phyloP scores from a whole-genome alignment of 2,113 vertebrate genomes.

The Balaenoptera acutorostrata region DNA sequence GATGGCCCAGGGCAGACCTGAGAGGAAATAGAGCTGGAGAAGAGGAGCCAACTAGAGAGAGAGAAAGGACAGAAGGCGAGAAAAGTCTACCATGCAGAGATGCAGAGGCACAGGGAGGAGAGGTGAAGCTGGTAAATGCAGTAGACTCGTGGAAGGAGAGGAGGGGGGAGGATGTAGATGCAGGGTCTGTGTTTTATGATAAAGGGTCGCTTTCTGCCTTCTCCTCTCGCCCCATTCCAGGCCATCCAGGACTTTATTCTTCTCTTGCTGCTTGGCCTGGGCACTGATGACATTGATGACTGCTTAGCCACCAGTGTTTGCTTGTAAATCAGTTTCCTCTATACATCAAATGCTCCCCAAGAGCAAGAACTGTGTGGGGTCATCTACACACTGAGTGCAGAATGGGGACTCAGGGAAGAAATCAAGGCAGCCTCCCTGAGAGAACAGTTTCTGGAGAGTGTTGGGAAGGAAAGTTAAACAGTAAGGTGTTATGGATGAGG shows the following conservation, averaged over 20 bases:
- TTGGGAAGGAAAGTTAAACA: background rate
- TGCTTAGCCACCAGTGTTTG: background rate
- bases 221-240: background rate
- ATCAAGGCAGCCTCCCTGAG: background rate
- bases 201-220: background rate
- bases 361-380: background rate
- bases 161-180: rapidly evolving
- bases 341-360: background rate
- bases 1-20: background rate
- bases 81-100: background rate
- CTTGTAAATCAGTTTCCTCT: background rate
- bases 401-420: background rate
- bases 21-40: background rate
- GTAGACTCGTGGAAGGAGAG: background rate
- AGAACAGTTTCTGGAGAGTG: background rate
- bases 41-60: too few species aligned
- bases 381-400: background rate
- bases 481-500: background rate
- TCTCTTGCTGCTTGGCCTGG: background rate
- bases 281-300: background rate
- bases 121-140: background rate
- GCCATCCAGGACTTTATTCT: background rate
- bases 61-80: background rate
- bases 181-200: background rate
- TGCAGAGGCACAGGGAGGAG: background rate